phyloP scores from a whole-genome alignment of 1,140 invertebrate genomes.

The Drosophila varians region DNA sequence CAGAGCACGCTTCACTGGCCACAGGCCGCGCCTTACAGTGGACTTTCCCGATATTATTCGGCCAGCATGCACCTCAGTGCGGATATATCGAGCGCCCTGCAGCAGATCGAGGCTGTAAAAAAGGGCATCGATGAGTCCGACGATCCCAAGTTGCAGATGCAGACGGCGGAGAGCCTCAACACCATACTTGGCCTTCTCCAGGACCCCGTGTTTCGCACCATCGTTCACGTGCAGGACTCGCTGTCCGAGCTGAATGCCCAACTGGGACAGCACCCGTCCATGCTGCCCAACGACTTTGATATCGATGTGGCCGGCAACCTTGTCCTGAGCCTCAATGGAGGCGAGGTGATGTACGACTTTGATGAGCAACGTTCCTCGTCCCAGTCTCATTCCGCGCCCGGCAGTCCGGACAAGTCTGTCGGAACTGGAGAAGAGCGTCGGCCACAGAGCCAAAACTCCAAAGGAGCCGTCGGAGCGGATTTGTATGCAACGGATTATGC shows the following conservation, averaged over 20 bases:
- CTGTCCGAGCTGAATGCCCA: conserved; percentile 91
- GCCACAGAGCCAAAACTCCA: conserved; percentile 77
- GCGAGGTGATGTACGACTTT: conserved; percentile 84
- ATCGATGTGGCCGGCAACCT: conserved; percentile 87
- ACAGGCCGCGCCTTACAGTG: conserved; percentile 44
- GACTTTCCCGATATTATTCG: neutral
- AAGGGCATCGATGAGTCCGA: conserved; percentile 89
- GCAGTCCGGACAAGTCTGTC: conserved; percentile 70
- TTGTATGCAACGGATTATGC: conserved; percentile 96
- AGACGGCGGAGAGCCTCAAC: conserved; percentile 93
- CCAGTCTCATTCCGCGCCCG: conserved; percentile 83
- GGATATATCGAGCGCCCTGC: conserved; percentile 89
- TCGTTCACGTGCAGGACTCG: conserved; percentile 96
- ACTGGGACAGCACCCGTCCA: conserved; percentile 94
- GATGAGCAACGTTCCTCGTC: conserved; percentile 85
- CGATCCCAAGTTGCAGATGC: conserved; percentile 89
- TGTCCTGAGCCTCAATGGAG: conserved; percentile 86
- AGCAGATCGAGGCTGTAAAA: conserved; percentile 91
- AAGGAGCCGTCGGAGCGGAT: conserved; percentile 85
- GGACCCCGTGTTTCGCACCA: conserved; percentile 95
- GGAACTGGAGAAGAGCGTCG: conserved; percentile 84
- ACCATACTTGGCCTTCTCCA: conserved; percentile 94
- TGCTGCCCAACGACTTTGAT: conserved; percentile 95
- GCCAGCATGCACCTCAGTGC: conserved; percentile 81
- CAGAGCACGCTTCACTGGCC: conserved; percentile 51